Conservation (phyloP, 2,797 vertebrate genomes). For the Rhyacichthys aspro region DNA sequence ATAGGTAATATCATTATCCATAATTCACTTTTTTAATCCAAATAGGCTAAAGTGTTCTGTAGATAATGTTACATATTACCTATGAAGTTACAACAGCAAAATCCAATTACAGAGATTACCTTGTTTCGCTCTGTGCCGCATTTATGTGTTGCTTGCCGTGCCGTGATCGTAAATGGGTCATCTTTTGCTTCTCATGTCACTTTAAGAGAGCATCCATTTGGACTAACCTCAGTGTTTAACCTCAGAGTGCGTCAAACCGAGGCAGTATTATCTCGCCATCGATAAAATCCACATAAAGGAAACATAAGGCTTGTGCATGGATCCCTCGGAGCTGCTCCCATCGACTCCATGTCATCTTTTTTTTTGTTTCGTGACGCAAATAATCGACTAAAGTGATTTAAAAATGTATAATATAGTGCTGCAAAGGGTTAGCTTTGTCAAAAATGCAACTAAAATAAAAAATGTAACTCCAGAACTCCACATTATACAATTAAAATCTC, state of each 20-base stretch:
- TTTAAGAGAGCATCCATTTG: constrained; percentile 38
- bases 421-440: too few species aligned
- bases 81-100: constrained; percentile 34
- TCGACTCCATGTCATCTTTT: constrained; percentile 43
- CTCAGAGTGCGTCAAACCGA: constrained; percentile 13
- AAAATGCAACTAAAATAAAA: too few species aligned
- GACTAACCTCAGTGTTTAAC: constrained; percentile 55
- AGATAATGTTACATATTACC: constrained; percentile 47
- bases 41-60: constrained; percentile 30
- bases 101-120: constrained; percentile 35
- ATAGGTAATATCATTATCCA: constrained; percentile 49
- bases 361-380: constrained; percentile 20
- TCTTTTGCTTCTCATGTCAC: constrained; percentile 56
- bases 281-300: constrained; percentile 45
- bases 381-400: not conserved
- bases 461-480: too few species aligned
- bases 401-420: not conserved
- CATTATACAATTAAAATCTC: too few species aligned
- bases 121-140: constrained; percentile 46
- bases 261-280: constrained; percentile 16
- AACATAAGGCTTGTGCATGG: constrained; percentile 65
- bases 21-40: constrained; percentile 51
- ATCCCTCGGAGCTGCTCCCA: constrained; percentile 36
- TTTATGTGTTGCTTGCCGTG: constrained; percentile 55
- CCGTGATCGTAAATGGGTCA: constrained; percentile 48